phyloP scores from a whole-genome alignment of 2,888 invertebrate species.

The Papilio demoleus region DNA sequence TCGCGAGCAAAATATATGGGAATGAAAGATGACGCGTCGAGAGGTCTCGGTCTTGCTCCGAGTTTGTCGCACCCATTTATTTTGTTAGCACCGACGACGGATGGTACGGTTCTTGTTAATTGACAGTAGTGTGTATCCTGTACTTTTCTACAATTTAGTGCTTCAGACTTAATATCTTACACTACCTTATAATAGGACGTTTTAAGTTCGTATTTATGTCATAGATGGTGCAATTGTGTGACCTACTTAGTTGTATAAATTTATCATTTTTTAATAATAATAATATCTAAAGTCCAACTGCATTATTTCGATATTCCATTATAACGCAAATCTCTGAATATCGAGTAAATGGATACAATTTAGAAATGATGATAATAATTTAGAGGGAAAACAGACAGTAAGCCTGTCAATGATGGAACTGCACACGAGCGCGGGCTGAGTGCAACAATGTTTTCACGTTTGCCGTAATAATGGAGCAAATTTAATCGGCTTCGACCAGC shows the following conservation, averaged over 20 bases:
- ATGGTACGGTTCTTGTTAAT: constrained; percentile 40
- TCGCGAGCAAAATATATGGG: constrained; percentile 50
- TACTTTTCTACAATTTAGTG: constrained; percentile 8
- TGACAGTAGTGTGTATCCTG: constrained; percentile 13
- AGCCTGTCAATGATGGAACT: constrained; percentile 45
- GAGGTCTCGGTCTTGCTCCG: constrained; percentile 51
- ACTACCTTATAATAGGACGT: not conserved
- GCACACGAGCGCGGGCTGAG: constrained; percentile 45
- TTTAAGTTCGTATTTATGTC: not conserved
- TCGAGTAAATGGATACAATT: constrained; percentile 3
- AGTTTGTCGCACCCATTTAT: constrained; percentile 48
- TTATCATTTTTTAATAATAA: not conserved
- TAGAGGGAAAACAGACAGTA: constrained; percentile 17
- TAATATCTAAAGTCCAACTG: not conserved
- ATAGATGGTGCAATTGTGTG: not conserved
- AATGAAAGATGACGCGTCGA: constrained; percentile 54
- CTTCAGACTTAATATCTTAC: not conserved
- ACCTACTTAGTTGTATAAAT: not conserved
- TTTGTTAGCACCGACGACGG: constrained; percentile 46
- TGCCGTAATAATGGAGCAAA: constrained; percentile 60
- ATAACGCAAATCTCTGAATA: not conserved
- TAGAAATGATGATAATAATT: constrained; percentile 5
- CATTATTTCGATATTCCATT: not conserved
- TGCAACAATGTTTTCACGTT: constrained; percentile 57
- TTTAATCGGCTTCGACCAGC: constrained; percentile 63